These are phyloP conservation scores for Pseudanteris insignis DNA, from an alignment of 2,888 invertebrate species.

Conservation along the genomic window DNA sequence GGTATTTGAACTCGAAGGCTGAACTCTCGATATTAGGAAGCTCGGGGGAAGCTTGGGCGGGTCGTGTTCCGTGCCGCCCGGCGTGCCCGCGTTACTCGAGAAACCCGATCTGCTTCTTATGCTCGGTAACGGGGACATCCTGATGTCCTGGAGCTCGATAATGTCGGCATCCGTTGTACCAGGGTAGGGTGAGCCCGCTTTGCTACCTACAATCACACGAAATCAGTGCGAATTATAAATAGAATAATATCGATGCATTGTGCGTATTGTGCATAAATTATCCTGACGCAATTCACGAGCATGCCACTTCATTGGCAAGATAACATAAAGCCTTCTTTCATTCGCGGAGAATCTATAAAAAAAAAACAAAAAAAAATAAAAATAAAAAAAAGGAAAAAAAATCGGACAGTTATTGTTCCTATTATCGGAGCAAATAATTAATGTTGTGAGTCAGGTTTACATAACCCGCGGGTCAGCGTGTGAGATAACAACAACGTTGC, in stretches of 20 bases:
- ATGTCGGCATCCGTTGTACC: slow-evolving; percentile 75
- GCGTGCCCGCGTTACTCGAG: slow-evolving; percentile 58
- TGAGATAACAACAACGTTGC: slow-evolving; percentile 6
- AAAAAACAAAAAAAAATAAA: no score
- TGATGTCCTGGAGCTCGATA: slow-evolving; percentile 87
- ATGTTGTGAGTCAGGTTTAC: slow-evolving; percentile 13
- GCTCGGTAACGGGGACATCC: slow-evolving; percentile 85
- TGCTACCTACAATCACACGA: slow-evolving; percentile 61
- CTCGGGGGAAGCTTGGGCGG: slow-evolving; percentile 78
- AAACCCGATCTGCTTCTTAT: slow-evolving; percentile 73
- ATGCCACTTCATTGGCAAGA: slow-evolving; percentile 9
- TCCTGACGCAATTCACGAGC: slow-evolving; percentile 5
- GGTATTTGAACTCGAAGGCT: slow-evolving; percentile 61
- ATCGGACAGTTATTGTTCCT: slow-evolving; percentile 22
- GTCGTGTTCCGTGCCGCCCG: slow-evolving; percentile 68
- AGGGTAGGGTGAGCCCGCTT: slow-evolving; percentile 60
- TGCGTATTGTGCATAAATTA: not conserved
- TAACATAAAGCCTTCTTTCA: slow-evolving; percentile 32
- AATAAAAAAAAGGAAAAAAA: slow-evolving; percentile 24
- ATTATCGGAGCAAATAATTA: slow-evolving; percentile 21
- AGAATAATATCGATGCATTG: no score
- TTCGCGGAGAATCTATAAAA: no score
- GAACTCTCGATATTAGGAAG: slow-evolving; percentile 77
- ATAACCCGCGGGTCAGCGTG: slow-evolving; percentile 15
- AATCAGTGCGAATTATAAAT: not conserved